Base-by-base conservation (phyloP, 2,888 invertebrate species). In the Andricus curvator region DNA sequence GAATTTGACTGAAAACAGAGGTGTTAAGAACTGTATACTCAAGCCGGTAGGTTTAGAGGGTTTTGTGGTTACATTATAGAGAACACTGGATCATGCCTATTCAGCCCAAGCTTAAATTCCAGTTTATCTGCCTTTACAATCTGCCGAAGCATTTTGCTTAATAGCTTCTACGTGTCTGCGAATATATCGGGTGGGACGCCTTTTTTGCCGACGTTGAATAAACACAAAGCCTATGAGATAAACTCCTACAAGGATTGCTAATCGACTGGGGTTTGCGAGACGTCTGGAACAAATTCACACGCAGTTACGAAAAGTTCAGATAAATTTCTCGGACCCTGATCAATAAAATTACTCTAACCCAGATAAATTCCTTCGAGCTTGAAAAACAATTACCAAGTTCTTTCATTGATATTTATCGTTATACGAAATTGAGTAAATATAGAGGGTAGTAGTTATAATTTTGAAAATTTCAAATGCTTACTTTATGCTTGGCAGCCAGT, bases 161-260 rank as follows among this genome's bases (percentile, higher is more conserved):
- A 92, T 89, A 89, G 90, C 85, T 83, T 78, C 89, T 91, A 91
- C 92, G 92, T 92, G 91, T 90, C 87, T 88, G 85, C 85, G 90
- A 91, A 92, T 91, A 90, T 87, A 87, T 87, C 86, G 85, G 81
- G 81, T 82, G n/a, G 33, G 29, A 74, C 37, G 22, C 33, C 5
- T 56, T 74, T 70, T 74, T 60, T 56, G 74, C 74, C 56, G 74
- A 74, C 74, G 74, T 56, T 22, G 56, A 74, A 56, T 74, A 60
- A 74, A 74, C 74, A 74, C 56, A 74, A 74, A 33, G 51, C 29
- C 70, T 29, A 70, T 33, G 56, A 20, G 29, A 60, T 60, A 74
- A 37, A 74, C 20, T 74, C 48, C 20, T 67, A 17, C 13, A 68
- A 25, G 2, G n/a, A 56, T 56, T 56, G 4, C 56, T 74, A 74